Evolutionary conservation across 1,140 invertebrate genomes (phyloP).

Genomic region (Zaprionus gabonicus): DNA sequence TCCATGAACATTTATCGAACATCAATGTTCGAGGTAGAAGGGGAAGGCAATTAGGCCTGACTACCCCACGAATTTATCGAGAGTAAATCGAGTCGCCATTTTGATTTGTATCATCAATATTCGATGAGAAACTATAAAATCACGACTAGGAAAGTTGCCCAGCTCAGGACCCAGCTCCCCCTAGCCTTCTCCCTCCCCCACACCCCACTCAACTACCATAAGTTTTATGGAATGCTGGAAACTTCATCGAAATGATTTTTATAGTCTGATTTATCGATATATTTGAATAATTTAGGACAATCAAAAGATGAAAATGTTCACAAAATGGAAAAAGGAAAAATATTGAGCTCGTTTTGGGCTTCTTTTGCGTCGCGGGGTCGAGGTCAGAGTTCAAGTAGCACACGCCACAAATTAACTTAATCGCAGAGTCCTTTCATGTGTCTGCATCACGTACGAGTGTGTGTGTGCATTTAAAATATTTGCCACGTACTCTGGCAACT

Average conservation of each 20-base stretch:
- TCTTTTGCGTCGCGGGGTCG: neutral
- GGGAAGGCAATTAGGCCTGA: neutral
- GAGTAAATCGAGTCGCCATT: neutral
- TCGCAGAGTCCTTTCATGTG: constrained; percentile 12
- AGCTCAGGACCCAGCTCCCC: no score
- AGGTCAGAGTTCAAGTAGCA: constrained; percentile 13
- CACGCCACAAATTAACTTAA: constrained; percentile 22
- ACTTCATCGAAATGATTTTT: neutral
- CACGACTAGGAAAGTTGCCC: neutral
- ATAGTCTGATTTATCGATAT: neutral
- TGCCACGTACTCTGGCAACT: constrained; percentile 7
- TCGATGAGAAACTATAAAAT: constrained; percentile 5
- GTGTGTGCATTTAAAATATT: neutral
- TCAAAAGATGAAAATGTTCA: neutral
- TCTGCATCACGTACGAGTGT: neutral
- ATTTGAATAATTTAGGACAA: neutral
- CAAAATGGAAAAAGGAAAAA: neutral
- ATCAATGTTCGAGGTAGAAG: neutral
- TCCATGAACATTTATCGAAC: constrained; percentile 1
- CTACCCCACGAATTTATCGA: neutral
- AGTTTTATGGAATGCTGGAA: neutral
- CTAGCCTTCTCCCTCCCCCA: neutral
- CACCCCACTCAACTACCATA: neutral
- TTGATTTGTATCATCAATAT: constrained; percentile 3
- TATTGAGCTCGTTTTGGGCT: constrained; percentile 3